Evolutionary conservation across 2,113 vertebrate genomes (phyloP), one percentile per base, ranked within the genome.

Genomic region (Rhabdornis inornatus): DNA sequence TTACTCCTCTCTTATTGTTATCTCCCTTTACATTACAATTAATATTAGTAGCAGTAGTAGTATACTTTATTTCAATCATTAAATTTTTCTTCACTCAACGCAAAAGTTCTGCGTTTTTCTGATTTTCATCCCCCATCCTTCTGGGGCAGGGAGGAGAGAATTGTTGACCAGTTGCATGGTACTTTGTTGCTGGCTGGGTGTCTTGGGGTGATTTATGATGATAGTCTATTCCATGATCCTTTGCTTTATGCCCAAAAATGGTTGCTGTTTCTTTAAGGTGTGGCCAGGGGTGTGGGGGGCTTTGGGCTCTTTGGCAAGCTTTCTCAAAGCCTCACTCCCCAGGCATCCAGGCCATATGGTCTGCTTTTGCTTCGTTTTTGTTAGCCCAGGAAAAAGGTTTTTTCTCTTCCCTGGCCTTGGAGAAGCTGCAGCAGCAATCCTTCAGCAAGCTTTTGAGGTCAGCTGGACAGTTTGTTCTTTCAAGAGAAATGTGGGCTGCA

Each of bases 341-440:
- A 52, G 22, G 30, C 10, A 12, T 50, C 22, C 3, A 3, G 17
- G 8, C 17, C 5, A 21, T 13, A 22, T 0, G 0, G 28, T 31
- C 44, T 50, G 45, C 13, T 49, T 76, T 39, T 40, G 6, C 45
- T 50, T 50, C 28, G 4, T 7, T 77, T 50, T 50, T 40, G 10
- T 50, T 20, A 24, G 35, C 22, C 13, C 28, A 61, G 45, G 35
- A 17, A 63, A 63, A 16, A 50, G 15, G 1, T 22, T 40, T 63
- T 50, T 63, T 40, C 23, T 6, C 22, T 50, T 39, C 57, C 17
- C 8, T 40, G 17, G 22, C 16, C 23, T 27, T 7, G 7, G 30
- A 61, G 45, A 49, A 63, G 8, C 17, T 50, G 45, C 35, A 61
- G 21, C 8, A 60, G n/a, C 42, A 60, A 39, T 19, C 15, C 27